Conservation (phyloP, 2,797 vertebrate genomes). For the Rhinoraja longicauda region DNA sequence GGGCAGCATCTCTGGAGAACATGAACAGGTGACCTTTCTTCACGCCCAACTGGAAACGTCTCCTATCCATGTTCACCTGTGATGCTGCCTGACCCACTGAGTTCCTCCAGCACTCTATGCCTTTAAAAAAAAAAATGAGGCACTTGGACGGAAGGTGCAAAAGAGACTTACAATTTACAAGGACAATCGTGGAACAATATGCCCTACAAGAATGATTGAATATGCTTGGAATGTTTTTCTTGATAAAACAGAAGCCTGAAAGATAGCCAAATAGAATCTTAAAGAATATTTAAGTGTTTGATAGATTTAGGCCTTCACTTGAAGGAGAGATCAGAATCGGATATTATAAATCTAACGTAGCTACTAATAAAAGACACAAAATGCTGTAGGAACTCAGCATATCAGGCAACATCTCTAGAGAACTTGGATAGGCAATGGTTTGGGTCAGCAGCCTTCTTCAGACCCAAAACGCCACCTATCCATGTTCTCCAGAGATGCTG, state of each 20-base stretch:
- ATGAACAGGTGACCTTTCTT: too few species aligned
- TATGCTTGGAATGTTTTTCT: not conserved
- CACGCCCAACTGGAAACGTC: too few species aligned
- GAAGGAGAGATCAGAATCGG: not conserved
- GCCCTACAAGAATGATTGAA: not conserved
- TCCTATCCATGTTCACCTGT: too few species aligned
- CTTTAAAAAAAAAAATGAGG: not conserved
- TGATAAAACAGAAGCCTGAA: not conserved
- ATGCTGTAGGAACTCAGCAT: too few species aligned
- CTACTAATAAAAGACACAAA: not conserved
- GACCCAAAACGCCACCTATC: too few species aligned
- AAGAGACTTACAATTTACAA: not conserved
- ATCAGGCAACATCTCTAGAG: too few species aligned
- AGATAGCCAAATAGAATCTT: not conserved
- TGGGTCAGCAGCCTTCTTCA: too few species aligned
- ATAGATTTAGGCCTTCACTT: not conserved
- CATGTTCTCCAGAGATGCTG: too few species aligned
- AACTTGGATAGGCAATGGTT: too few species aligned
- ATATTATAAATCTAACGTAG: not conserved
- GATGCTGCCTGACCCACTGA: too few species aligned
- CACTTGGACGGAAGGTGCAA: not conserved
- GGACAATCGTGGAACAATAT: not conserved
- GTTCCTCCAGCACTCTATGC: too few species aligned
- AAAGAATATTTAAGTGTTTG: not conserved
- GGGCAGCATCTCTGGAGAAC: too few species aligned